phyloP scores from a whole-genome alignment of 2,888 invertebrate genomes.

The Lycocerus yunnanus region DNA sequence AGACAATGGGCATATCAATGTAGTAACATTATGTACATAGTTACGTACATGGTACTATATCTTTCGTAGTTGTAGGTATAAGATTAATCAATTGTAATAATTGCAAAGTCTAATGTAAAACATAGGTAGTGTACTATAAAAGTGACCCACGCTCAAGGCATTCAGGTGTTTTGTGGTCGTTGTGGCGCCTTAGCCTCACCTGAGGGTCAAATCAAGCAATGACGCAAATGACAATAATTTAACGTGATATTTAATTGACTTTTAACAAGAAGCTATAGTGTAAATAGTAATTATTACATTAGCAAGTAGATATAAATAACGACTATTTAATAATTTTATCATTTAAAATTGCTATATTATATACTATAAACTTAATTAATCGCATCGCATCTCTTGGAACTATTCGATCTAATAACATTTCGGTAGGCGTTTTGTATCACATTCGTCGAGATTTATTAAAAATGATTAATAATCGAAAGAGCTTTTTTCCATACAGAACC shows the following conservation, averaged over 20 bases:
- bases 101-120: constrained; percentile 13
- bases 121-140: constrained; percentile 6
- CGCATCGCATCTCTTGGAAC: too few relatives aligned
- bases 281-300: neutral
- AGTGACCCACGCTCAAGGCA: constrained; percentile 23
- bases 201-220: constrained; percentile 25
- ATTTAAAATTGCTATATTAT: too few relatives aligned
- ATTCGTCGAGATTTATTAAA: too few relatives aligned
- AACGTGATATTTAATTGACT: neutral
- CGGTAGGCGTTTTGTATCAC: too few relatives aligned
- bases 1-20: too few relatives aligned
- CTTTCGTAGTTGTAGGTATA: too few relatives aligned
- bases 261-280: neutral
- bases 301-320: neutral
- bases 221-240: constrained; percentile 8
- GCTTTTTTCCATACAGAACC: too few relatives aligned
- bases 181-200: constrained; percentile 24
- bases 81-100: constrained; percentile 15
- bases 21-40: too few relatives aligned
- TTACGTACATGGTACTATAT: too few relatives aligned
- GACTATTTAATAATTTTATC: neutral
- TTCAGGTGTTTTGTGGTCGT: constrained; percentile 27
- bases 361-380: too few relatives aligned
- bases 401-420: too few relatives aligned
- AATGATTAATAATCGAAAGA: too few relatives aligned